Evolutionary conservation across 2,888 invertebrate species (phyloP).

Genomic region (Trissolcus brochymenae): DNA sequence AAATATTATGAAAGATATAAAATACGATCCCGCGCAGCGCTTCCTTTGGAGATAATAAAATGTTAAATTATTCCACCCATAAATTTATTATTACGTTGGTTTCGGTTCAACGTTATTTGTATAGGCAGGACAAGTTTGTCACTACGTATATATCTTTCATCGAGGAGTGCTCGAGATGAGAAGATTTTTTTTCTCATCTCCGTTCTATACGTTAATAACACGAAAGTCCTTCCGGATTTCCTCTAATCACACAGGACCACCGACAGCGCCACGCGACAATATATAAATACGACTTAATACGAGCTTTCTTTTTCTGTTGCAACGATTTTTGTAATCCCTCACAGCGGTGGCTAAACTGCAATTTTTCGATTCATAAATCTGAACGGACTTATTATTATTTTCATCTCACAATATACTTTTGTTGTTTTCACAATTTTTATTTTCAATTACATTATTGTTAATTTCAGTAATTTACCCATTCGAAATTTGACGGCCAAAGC

Average conservation of each 20-base stretch:
- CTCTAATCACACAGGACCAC: slow-evolving; percentile 43
- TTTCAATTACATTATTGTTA: no score
- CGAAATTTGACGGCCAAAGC: no score
- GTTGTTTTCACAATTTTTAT: no score
- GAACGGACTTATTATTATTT: no score
- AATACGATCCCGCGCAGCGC: slow-evolving; percentile 33
- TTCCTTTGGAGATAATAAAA: slow-evolving; percentile 45
- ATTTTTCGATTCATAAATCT: no score
- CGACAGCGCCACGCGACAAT: slow-evolving; percentile 36
- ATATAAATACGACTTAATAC: slow-evolving; percentile 47
- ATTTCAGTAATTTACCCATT: no score
- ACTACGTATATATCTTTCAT: slow-evolving; percentile 22
- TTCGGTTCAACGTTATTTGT: slow-evolving; percentile 28
- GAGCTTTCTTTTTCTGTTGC: slow-evolving; percentile 41
- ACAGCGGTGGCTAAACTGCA: no score
- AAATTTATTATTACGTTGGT: slow-evolving; percentile 29
- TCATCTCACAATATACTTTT: no score
- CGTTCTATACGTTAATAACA: slow-evolving; percentile 20
- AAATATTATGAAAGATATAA: slow-evolving; percentile 46
- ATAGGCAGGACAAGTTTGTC: slow-evolving; percentile 24
- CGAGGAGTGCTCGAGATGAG: neutral
- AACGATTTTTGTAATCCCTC: slow-evolving; percentile 17
- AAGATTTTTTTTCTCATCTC: slow-evolving; percentile 19
- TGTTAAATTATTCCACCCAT: slow-evolving; percentile 28
- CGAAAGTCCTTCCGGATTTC: slow-evolving; percentile 41